These are phyloP conservation scores for Saccostrea glomerata DNA, from an alignment of 1,140 invertebrate species.

Conservation along the genomic window DNA sequence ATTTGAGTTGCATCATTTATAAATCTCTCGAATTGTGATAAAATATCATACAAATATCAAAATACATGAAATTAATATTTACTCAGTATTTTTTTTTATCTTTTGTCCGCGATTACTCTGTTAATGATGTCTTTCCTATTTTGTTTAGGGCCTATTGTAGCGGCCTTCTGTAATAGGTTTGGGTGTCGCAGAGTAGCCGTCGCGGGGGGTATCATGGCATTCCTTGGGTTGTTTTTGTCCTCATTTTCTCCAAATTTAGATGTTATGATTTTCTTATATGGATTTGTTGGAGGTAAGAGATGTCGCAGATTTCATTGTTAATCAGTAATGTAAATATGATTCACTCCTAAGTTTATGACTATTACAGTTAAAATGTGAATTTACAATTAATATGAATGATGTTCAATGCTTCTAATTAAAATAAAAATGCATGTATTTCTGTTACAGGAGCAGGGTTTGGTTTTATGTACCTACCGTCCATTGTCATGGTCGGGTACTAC, in stretches of 20 bases:
- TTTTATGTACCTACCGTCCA: conserved; percentile 97
- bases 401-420: too few species aligned
- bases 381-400: too few species aligned
- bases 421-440: not conserved
- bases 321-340: not conserved
- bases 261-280: conserved; percentile 96
- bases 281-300: conserved; percentile 91
- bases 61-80: too few species aligned
- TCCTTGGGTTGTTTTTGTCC: conserved; percentile 86
- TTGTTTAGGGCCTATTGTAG: conserved; percentile 89
- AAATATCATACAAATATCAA: too few species aligned
- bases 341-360: not conserved
- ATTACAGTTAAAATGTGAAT: too few species aligned
- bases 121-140: too few species aligned
- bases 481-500: conserved; percentile 98
- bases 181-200: conserved; percentile 93
- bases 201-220: conserved; percentile 89
- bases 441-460: conserved; percentile 94
- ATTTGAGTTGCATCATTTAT: too few species aligned
- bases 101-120: too few species aligned
- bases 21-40: too few species aligned
- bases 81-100: too few species aligned
- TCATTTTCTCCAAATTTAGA: conserved; percentile 89
- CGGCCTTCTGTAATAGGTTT: conserved; percentile 93
- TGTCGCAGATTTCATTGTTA: not conserved